These are phyloP conservation scores for Watsonalla binaria DNA, from an alignment of 2,888 invertebrate genomes.

Conservation along the genomic window DNA sequence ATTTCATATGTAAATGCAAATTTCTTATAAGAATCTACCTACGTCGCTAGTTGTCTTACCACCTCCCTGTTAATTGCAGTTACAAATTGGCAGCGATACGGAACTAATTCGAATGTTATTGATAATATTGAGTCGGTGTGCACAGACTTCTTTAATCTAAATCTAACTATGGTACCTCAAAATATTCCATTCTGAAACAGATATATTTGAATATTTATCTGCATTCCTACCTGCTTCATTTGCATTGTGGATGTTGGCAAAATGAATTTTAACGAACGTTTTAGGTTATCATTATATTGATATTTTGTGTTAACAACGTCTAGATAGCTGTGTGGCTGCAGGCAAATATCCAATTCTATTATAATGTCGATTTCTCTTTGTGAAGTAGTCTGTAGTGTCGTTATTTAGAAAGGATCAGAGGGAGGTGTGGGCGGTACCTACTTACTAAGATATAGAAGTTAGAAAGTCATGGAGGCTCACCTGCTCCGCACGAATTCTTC, in stretches of 20 bases:
- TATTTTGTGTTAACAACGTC: neutral
- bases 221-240: too few species aligned
- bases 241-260: too few species aligned
- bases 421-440: conserved; percentile 5
- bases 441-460: conserved; percentile 16
- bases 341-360: conserved; percentile 2
- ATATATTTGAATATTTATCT: too few species aligned
- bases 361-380: conserved; percentile 26
- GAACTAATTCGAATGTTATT: too few species aligned
- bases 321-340: neutral
- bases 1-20: neutral
- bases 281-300: neutral
- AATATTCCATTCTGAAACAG: too few species aligned
- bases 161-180: too few species aligned
- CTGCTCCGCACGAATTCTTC: conserved; percentile 74
- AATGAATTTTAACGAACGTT: too few species aligned
- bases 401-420: conserved; percentile 40
- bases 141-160: too few species aligned
- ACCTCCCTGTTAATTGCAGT: too few species aligned
- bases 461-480: conserved; percentile 54
- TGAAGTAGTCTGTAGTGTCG: conserved; percentile 11
- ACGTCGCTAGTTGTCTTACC: too few species aligned
- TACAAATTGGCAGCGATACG: too few species aligned
- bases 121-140: too few species aligned
- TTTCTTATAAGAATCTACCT: neutral